A percentile compares a stretch with the other conserved stretches of the same genome.
These are phyloP conservation scores for Hymenopus coronatus DNA, from an alignment of 2,888 invertebrate genomes.

Conservation along the genomic window DNA sequence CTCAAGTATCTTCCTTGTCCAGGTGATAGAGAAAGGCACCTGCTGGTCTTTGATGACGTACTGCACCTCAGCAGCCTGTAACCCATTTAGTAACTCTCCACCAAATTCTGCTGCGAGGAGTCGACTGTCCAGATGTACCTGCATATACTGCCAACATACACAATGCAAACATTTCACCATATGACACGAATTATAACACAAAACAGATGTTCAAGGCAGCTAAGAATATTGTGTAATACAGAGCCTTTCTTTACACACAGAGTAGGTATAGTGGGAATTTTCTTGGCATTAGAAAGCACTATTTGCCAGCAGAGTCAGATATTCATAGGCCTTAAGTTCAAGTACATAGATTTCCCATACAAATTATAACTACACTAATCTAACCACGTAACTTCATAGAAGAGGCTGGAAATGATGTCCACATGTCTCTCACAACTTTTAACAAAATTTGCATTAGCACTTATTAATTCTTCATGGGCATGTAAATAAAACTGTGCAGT, in stretches of 20 bases:
- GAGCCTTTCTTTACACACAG: background rate
- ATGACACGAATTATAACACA: background rate
- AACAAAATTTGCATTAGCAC: too few species aligned
- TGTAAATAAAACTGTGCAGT: too few species aligned
- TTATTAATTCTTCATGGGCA: too few species aligned
- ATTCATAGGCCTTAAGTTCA: too few species aligned
- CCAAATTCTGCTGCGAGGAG: constrained; percentile 44
- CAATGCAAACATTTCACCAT: background rate
- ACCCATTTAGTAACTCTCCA: constrained; percentile 36
- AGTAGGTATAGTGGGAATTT: too few species aligned
- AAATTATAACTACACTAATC: too few species aligned
- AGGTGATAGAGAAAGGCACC: constrained; percentile 37
- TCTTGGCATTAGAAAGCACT: too few species aligned
- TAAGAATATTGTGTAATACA: background rate
- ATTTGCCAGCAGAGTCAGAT: too few species aligned
- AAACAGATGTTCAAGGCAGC: background rate
- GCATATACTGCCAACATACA: constrained; percentile 46
- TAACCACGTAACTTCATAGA: too few species aligned
- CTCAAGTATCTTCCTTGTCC: constrained; percentile 35
- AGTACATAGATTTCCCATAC: too few species aligned
- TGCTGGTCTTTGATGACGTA: constrained; percentile 35
- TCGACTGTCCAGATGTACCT: constrained; percentile 47
- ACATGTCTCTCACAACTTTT: too few species aligned
- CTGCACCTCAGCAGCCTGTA: constrained; percentile 36
- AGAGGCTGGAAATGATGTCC: too few species aligned